Evolutionary conservation across 2,113 vertebrate species (phyloP), one percentile per base, ranked within the genome.

Genomic region (Xiphophorus hellerii): DNA sequence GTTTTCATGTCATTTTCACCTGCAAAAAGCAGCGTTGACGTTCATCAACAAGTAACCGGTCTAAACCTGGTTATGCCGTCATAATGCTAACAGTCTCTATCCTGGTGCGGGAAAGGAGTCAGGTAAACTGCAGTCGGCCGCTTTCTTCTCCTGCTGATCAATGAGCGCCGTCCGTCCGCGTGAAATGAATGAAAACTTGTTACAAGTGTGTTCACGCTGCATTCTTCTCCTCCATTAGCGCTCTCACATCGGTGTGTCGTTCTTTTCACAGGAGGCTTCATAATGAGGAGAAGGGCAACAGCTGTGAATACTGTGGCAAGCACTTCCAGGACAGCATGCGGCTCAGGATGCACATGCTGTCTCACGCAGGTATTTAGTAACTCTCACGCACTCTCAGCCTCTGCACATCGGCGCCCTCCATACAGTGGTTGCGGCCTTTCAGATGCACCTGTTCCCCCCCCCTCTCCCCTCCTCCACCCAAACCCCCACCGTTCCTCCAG

Each of bases 281-380:
- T 90, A 96, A 96, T 58, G 96, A 96, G 54, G 97, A 98, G 95
- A 98, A 97, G 95, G 98, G 96, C 0, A 98, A 98, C 10, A 96
- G 96, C 90, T 99, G 98, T 27, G 98, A 99, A 84, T 95, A 97
- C 89, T 99, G 98, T 29, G 98, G 98, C 82, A 99, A 98, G 92
- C 94, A 97, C 81, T 99, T 99, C 94, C 95, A 98, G 94, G 98
- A 99, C 93, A 99, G 96, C 92, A 95, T 99, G 93, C 95, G 98
- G 33, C 96, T 99, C 69, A 94, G 98, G 90, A 99, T 99, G 98
- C 98, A 99, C 95, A 97, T 98, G 96, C 92, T 99, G 93, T 98
- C 97, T 92, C 98, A 99, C 92, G 96, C 98, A 97, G 98, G 98
- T 99, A 96, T 87, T 72, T 62, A 86, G 73, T 88, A 85, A 79